phyloP scores from a whole-genome alignment of 2,797 vertebrate genomes.

The Diplodus sargus region DNA sequence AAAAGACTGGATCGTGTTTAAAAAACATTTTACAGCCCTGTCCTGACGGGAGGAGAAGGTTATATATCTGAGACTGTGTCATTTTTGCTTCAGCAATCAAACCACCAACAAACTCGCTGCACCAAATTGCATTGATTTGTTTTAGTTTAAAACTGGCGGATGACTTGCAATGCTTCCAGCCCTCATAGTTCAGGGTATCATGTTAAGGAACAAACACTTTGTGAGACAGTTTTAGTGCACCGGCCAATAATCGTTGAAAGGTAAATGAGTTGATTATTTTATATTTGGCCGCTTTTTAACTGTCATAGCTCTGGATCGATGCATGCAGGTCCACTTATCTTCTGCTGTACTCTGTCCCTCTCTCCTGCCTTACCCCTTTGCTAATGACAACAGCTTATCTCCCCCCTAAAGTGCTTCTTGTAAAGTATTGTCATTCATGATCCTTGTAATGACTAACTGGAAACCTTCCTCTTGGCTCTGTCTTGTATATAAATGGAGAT shows the following conservation, averaged over 20 bases:
- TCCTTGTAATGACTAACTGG: constrained; percentile 77
- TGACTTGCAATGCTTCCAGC: constrained; percentile 44
- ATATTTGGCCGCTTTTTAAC: constrained; percentile 71
- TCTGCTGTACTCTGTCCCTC: constrained; percentile 63
- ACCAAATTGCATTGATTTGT: constrained; percentile 30
- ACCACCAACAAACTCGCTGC: constrained; percentile 21
- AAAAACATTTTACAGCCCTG: constrained; percentile 8
- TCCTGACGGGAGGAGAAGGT: constrained; percentile 19
- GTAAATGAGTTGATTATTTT: constrained; percentile 59
- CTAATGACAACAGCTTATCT: constrained; percentile 70
- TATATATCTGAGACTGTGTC: constrained; percentile 23
- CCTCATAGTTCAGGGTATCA: constrained; percentile 34
- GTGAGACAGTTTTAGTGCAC: constrained; percentile 41
- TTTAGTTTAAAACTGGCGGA: constrained; percentile 38
- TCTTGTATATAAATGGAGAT: constrained; percentile 83
- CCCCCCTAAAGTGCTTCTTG: constrained; percentile 79
- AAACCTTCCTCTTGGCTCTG: constrained; percentile 79
- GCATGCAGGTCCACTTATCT: constrained; percentile 79
- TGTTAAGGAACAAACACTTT: constrained; percentile 37
- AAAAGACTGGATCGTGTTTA: constrained; percentile 19
- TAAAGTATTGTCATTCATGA: constrained; percentile 80
- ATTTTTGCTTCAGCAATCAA: constrained; percentile 51
- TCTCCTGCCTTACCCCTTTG: constrained; percentile 75
- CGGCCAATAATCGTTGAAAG: constrained; percentile 53
- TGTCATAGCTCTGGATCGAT: constrained; percentile 75